Conservation (phyloP, 2,888 invertebrate species). For the Tipula helvola region DNA sequence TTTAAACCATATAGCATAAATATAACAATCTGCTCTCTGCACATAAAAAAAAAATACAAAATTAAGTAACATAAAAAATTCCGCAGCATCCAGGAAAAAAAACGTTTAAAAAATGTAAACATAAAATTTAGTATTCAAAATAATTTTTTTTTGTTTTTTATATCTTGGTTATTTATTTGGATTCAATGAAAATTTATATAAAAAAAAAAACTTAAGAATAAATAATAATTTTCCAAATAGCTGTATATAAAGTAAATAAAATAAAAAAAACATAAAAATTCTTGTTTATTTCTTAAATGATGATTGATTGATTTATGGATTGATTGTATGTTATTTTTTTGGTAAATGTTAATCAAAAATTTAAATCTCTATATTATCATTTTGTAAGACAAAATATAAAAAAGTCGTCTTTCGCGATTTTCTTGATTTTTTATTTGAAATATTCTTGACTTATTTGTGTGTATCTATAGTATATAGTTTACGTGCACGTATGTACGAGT, state of each 20-base stretch:
- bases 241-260: background rate
- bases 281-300: background rate
- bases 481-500: background rate
- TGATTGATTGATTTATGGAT: conserved; percentile 4
- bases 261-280: background rate
- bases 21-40: background rate
- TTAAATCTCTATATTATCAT: conserved; percentile 4
- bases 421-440: background rate
- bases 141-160: background rate
- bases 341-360: conserved; percentile 4
- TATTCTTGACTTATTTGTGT: background rate
- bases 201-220: background rate
- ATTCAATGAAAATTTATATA: background rate
- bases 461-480: background rate
- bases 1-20: background rate
- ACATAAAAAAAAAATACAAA: background rate
- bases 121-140: background rate
- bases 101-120: background rate
- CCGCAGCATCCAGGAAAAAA: background rate
- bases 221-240: conserved; percentile 4
- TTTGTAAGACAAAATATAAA: background rate
- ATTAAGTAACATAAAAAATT: background rate
- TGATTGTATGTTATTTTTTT: background rate
- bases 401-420: background rate
- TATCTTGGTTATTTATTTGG: background rate